phyloP scores from a whole-genome alignment of 2,888 invertebrate genomes.

The Polydrusus pterygomalis region DNA sequence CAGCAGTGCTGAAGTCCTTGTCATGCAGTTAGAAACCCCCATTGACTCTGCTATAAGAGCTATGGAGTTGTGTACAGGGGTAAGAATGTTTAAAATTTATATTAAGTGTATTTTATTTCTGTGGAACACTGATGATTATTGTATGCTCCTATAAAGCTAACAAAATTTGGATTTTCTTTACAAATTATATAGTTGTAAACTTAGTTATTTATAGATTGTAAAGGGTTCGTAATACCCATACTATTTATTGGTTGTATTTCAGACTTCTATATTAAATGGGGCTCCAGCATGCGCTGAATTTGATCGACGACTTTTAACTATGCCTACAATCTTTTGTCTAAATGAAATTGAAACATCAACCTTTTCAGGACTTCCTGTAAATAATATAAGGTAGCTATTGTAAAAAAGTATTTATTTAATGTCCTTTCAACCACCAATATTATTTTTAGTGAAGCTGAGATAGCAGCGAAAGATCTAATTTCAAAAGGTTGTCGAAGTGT shows the following conservation, averaged over 20 bases:
- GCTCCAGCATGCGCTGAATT: slow-evolving; percentile 86
- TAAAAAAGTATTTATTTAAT: too few relatives aligned
- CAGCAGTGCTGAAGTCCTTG: slow-evolving; percentile 78
- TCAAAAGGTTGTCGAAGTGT: slow-evolving; percentile 84
- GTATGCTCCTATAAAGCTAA: too few relatives aligned
- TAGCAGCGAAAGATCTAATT: slow-evolving; percentile 78
- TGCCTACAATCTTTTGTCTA: slow-evolving; percentile 90
- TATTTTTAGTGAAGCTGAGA: slow-evolving; percentile 77
- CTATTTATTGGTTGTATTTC: slow-evolving; percentile 38
- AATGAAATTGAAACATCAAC: slow-evolving; percentile 92
- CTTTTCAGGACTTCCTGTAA: slow-evolving; percentile 76
- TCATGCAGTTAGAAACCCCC: slow-evolving; percentile 92
- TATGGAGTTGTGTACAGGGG: slow-evolving; percentile 78
- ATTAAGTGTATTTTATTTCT: too few relatives aligned
- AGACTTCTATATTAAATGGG: slow-evolving; percentile 91
- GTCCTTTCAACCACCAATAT: not conserved
- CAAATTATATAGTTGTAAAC: too few relatives aligned
- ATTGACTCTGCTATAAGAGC: slow-evolving; percentile 82
- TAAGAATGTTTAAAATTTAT: slow-evolving; percentile 68
- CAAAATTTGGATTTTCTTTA: too few relatives aligned
- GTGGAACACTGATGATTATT: too few relatives aligned
- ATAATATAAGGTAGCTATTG: slow-evolving; percentile 71
- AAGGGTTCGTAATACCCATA: too few relatives aligned
- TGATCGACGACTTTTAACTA: slow-evolving; percentile 76
- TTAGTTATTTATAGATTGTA: too few relatives aligned